phyloP scores from a whole-genome alignment of 1,140 invertebrate genomes.

The Saccostrea echinata region DNA sequence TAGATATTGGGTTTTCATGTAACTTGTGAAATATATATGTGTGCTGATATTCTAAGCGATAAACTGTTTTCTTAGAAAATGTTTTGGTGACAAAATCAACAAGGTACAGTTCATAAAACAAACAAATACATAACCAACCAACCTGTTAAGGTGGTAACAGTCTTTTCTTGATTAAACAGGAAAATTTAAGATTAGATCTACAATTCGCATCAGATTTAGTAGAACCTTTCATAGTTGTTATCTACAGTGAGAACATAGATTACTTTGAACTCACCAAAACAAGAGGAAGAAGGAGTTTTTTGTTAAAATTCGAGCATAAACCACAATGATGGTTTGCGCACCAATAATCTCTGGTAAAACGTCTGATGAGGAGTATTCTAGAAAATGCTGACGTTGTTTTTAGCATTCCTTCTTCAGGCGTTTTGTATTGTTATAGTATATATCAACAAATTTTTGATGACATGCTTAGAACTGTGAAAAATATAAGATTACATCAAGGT shows the following conservation, averaged over 20 bases:
- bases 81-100: too few relatives aligned
- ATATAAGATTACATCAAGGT: not conserved
- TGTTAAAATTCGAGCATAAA: not conserved
- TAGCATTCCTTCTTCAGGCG: not conserved
- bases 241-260: too few relatives aligned
- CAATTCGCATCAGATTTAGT: too few relatives aligned
- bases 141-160: not conserved
- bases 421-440: not conserved
- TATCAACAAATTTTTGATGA: not conserved
- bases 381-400: constrained; percentile 6
- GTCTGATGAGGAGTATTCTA: not conserved
- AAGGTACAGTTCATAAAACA: too few relatives aligned
- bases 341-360: constrained; percentile 7
- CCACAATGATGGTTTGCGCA: constrained; percentile 1
- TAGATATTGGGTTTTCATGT: too few relatives aligned
- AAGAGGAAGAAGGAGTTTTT: not conserved
- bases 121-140: too few relatives aligned
- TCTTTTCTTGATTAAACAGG: constrained; percentile 44
- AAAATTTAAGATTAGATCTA: constrained; percentile 9
- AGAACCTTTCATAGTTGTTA: too few relatives aligned
- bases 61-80: too few relatives aligned
- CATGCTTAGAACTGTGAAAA: not conserved
- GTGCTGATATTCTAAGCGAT: too few relatives aligned
- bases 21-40: too few relatives aligned
- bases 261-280: constrained; percentile 39